Conservation (phyloP, 1,140 invertebrate genomes). For the Drosophila elegans region DNA sequence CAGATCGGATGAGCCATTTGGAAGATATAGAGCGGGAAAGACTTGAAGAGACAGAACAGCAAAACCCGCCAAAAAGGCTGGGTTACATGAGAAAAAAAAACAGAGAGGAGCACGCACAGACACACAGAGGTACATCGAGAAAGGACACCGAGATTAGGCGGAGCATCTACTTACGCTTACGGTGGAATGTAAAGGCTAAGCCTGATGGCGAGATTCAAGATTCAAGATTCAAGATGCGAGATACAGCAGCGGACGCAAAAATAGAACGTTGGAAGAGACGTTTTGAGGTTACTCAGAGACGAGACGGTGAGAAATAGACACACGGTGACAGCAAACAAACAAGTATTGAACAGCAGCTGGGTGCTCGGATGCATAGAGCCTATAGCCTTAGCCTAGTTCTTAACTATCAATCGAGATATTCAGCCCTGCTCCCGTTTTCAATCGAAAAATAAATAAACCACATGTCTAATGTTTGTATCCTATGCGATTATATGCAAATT, state of each 20-base stretch:
- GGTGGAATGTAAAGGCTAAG: constrained; percentile 62
- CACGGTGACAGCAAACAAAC: constrained; percentile 35
- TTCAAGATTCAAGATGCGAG: constrained; percentile 9
- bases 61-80: background rate
- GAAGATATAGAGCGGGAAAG: constrained; percentile 17
- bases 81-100: constrained; percentile 1
- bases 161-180: constrained; percentile 75
- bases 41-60: constrained; percentile 3
- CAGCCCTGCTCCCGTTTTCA: constrained; percentile 3
- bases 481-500: no score
- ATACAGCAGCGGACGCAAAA: constrained; percentile 69
- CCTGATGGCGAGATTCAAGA: constrained; percentile 28
- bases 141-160: constrained; percentile 40
- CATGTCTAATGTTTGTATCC: no score
- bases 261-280: constrained; percentile 70
- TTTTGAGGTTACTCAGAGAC: constrained; percentile 40
- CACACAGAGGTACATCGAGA: constrained; percentile 42
- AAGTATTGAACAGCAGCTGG: constrained; percentile 22
- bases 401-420: constrained; percentile 2
- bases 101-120: constrained; percentile 34
- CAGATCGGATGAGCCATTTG: constrained; percentile 16
- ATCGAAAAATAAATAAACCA: background rate
- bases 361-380: constrained; percentile 8
- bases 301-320: constrained; percentile 27
- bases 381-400: constrained; percentile 29